phyloP scores from a whole-genome alignment of 2,888 invertebrate species.

The Biston stratarius region DNA sequence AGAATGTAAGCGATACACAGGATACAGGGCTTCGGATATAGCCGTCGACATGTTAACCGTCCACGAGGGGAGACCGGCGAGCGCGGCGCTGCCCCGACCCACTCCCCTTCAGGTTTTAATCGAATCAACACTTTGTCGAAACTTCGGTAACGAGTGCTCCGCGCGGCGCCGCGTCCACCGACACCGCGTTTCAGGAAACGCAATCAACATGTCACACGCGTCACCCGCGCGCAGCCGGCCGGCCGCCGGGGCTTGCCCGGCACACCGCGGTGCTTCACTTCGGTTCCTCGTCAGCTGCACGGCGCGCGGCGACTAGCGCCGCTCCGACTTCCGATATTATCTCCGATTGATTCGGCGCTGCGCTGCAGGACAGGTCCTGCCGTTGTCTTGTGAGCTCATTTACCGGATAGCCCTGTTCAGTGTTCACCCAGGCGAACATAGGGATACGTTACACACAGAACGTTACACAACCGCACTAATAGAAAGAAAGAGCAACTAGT shows the following conservation, averaged over 20 bases:
- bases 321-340: constrained; percentile 31
- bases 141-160: constrained; percentile 45
- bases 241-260: too few species aligned
- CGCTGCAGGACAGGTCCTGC: too few species aligned
- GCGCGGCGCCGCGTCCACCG: constrained; percentile 42
- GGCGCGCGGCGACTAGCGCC: too few species aligned
- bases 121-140: constrained; percentile 47
- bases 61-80: not conserved
- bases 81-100: not conserved
- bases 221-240: not conserved
- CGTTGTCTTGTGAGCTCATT: too few species aligned
- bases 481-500: too few species aligned
- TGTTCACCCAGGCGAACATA: too few species aligned
- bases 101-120: constrained; percentile 25
- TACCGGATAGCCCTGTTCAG: too few species aligned
- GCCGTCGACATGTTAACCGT: constrained; percentile 2
- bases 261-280: constrained; percentile 11
- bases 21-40: constrained; percentile 15
- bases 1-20: constrained; percentile 4
- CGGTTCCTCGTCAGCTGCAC: constrained; percentile 5
- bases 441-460: too few species aligned
- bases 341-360: constrained; percentile 25
- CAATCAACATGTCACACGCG: constrained; percentile 23
- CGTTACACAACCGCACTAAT: too few species aligned
- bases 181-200: constrained; percentile 40